Percentiles rank a stretch among this genome's conserved stretches.
phyloP scores from a whole-genome alignment of 2,113 vertebrate genomes.

The Lanius ludovicianus region DNA sequence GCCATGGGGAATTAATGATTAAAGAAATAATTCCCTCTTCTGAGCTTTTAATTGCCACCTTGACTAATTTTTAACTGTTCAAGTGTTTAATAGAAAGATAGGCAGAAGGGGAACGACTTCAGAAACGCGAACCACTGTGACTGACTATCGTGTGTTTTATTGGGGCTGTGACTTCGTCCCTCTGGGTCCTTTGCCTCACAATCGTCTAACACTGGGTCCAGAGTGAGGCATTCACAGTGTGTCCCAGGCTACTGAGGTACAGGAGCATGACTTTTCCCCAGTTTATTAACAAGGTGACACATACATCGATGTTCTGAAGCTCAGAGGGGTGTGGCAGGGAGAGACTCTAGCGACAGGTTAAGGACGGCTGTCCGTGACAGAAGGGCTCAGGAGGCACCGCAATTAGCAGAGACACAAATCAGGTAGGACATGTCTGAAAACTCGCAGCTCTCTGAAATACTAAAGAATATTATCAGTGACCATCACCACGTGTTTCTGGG shows the following conservation, averaged over 20 bases:
- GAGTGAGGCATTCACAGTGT: neutral
- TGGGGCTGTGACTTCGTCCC: neutral
- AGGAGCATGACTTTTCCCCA: neutral
- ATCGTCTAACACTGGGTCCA: too few species aligned
- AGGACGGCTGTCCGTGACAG: neutral
- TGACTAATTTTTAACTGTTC: constrained; percentile 59
- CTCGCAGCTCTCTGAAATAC: neutral
- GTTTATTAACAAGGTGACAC: neutral
- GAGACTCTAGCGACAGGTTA: neutral
- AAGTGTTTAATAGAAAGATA: neutral
- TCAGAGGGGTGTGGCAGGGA: neutral
- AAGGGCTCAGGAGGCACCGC: neutral
- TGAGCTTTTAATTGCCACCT: constrained; percentile 37
- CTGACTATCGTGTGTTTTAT: fast-evolving
- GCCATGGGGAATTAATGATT: constrained; percentile 56
- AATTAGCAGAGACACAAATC: neutral
- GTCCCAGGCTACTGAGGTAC: neutral
- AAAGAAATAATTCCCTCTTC: constrained; percentile 32
- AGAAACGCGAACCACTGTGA: fast-evolving
- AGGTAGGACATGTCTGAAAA: neutral
- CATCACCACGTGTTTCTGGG: neutral
- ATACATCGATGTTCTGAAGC: neutral
- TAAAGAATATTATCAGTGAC: neutral
- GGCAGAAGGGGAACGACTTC: neutral
- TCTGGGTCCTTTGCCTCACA: neutral